Percentiles rank a stretch among this genome's conserved stretches.
Conservation (phyloP, 2,888 invertebrate species). For the Busseola fusca region DNA sequence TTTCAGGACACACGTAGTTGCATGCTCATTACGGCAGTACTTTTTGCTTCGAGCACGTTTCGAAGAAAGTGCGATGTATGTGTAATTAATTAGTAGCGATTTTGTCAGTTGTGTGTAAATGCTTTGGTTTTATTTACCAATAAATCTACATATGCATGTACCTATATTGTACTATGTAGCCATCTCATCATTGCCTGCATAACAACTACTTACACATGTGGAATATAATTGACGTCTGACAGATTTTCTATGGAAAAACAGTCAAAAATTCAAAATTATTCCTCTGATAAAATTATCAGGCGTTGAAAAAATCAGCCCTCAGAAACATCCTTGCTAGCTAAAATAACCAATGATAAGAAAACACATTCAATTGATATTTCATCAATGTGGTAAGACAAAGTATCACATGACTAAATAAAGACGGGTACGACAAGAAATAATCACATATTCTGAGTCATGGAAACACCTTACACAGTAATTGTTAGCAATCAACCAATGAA, state of each 20-base stretch:
- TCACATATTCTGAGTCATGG: neutral
- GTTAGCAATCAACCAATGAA: slow-evolving; percentile 29
- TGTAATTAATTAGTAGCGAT: slow-evolving; percentile 51
- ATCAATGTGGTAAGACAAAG: slow-evolving; percentile 13
- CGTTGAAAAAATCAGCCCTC: no score
- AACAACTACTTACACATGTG: no score
- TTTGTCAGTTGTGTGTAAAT: slow-evolving; percentile 45
- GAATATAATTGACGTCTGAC: no score
- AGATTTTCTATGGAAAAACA: no score
- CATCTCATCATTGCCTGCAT: no score
- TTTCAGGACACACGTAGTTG: slow-evolving; percentile 76
- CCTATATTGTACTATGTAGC: no score
- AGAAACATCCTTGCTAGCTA: neutral
- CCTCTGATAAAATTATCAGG: no score
- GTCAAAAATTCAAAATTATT: no score
- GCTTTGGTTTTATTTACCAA: slow-evolving; percentile 12
- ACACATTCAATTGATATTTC: slow-evolving; percentile 2
- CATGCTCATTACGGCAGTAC: slow-evolving; percentile 46
- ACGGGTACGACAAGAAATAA: slow-evolving; percentile 7
- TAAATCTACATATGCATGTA: slow-evolving; percentile 4
- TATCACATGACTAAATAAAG: slow-evolving; percentile 15
- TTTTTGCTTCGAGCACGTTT: slow-evolving; percentile 42
- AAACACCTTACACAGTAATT: slow-evolving; percentile 14
- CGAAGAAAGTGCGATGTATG: slow-evolving; percentile 61
- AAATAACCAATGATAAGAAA: slow-evolving; percentile 3